phyloP scores from a whole-genome alignment of 2,113 vertebrate species.

The Carollia perspicillata region DNA sequence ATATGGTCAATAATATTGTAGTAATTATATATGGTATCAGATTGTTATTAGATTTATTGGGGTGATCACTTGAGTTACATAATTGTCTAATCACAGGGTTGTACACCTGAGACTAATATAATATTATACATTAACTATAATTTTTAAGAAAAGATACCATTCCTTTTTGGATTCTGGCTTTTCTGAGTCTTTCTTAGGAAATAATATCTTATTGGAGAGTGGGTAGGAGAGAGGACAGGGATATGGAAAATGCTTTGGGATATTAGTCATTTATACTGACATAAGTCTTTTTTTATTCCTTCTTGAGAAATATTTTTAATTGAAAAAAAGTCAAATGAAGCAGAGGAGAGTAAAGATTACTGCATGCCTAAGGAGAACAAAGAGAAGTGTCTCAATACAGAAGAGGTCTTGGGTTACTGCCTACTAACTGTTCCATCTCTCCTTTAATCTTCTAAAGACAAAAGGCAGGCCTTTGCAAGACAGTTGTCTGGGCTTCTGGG shows the following conservation, averaged over 20 bases:
- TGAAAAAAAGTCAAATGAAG: background rate
- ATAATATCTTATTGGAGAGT: background rate
- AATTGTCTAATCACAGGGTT: background rate
- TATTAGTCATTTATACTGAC: background rate
- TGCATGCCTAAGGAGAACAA: background rate
- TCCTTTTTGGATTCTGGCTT: background rate
- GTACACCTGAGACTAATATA: background rate
- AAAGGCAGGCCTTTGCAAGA: background rate
- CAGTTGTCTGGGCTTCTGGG: background rate
- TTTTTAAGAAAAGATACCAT: background rate
- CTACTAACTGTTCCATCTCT: background rate
- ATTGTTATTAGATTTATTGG: background rate
- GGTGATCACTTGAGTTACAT: background rate
- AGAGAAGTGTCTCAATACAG: background rate
- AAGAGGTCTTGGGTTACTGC: background rate
- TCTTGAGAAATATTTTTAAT: conserved; percentile 23
- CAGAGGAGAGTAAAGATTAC: background rate
- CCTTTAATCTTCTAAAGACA: background rate
- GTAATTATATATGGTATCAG: background rate
- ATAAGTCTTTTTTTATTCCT: background rate
- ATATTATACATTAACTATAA: background rate
- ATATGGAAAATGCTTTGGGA: background rate
- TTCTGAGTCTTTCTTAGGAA: background rate
- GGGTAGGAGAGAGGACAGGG: background rate
- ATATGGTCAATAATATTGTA: background rate